Evolutionary conservation across 2,113 vertebrate genomes (phyloP).

Genomic region (Urocynchramus pylzowi): DNA sequence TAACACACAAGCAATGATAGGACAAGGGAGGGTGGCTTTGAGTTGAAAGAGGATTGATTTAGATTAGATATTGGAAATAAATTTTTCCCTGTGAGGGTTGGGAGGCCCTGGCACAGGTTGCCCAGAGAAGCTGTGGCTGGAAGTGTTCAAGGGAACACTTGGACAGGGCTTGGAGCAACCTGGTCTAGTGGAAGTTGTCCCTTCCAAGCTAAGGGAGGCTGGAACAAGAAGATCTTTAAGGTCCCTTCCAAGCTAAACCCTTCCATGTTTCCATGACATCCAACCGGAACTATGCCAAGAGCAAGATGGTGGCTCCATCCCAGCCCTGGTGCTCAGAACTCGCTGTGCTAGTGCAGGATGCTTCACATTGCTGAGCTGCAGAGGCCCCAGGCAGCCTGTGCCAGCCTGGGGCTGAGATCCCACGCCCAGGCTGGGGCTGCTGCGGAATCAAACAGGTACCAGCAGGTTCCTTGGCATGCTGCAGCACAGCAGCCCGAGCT

Average conservation of each 20-base stretch:
- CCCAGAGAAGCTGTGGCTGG: neutral
- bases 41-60: neutral
- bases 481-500: neutral
- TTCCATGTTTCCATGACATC: neutral
- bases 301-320: neutral
- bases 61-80: neutral
- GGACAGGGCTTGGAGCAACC: neutral
- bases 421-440: fast-evolving
- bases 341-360: neutral
- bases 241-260: neutral
- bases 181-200: neutral
- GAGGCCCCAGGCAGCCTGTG: neutral
- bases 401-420: neutral
- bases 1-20: neutral
- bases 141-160: neutral
- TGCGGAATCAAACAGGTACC: neutral
- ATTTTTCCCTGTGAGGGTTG: neutral
- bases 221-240: neutral
- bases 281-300: fast-evolving
- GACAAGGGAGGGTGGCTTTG: neutral
- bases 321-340: neutral
- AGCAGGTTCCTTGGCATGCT: slow-evolving; percentile 5
- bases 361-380: neutral
- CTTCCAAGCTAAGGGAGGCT: fast-evolving
- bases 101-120: neutral